phyloP scores from a whole-genome alignment of 2,797 vertebrate genomes.

The Tachyglossus aculeatus region DNA sequence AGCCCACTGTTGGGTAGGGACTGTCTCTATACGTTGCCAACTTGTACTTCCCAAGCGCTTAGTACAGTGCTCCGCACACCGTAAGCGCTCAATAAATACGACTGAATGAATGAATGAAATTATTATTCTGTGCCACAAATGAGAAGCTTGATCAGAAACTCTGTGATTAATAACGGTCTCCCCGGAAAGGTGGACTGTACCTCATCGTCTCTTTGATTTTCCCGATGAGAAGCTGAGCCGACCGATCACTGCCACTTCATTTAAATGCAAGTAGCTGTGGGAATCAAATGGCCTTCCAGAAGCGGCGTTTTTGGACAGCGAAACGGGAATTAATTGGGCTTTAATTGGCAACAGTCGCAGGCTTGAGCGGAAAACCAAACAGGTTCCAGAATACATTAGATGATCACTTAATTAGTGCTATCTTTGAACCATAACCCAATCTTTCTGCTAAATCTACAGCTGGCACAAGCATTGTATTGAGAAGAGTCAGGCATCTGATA shows the following conservation, averaged over 20 bases:
- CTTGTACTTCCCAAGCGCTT: too few relatives aligned
- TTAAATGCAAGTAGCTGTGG: slow-evolving; percentile 8
- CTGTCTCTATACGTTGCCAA: too few relatives aligned
- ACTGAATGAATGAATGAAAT: too few relatives aligned
- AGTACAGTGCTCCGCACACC: too few relatives aligned
- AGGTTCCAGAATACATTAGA: slow-evolving; percentile 52
- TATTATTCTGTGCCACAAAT: too few relatives aligned
- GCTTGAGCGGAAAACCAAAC: slow-evolving; percentile 55
- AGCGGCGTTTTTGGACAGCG: slow-evolving; percentile 46
- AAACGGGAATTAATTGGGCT: slow-evolving; percentile 57
- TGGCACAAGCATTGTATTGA: slow-evolving; percentile 32
- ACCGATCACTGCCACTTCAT: slow-evolving; percentile 6
- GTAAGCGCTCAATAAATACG: too few relatives aligned
- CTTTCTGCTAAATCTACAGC: slow-evolving; percentile 44
- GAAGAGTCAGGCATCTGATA: slow-evolving; percentile 7
- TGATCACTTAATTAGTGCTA: slow-evolving; percentile 63
- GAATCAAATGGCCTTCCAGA: neutral
- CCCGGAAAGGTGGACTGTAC: neutral
- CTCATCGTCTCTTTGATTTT: neutral
- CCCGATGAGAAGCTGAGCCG: slow-evolving; percentile 30
- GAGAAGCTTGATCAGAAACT: too few relatives aligned
- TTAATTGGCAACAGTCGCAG: slow-evolving; percentile 58
- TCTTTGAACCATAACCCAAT: slow-evolving; percentile 52
- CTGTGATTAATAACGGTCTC: too few relatives aligned
- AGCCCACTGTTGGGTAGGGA: too few relatives aligned